Percentiles rank a stretch among this genome's conserved stretches.
These are phyloP conservation scores for Autographa pulchrina DNA, from an alignment of 2,888 invertebrate species.

Conservation along the genomic window DNA sequence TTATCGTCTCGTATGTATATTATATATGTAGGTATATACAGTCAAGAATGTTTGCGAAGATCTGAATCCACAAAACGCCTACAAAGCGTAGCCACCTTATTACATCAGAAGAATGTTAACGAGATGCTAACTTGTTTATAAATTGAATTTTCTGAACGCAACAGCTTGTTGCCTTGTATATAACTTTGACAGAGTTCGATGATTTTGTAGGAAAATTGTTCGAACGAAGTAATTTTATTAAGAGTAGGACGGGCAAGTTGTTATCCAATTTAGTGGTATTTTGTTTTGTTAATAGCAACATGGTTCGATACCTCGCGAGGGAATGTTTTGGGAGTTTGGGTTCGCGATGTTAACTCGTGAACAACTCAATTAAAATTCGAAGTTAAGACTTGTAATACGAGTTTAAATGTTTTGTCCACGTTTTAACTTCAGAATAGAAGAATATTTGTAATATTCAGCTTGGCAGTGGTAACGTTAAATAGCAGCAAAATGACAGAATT, in stretches of 20 bases:
- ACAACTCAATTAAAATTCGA: conserved; percentile 34
- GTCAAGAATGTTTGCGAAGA: conserved; percentile 63
- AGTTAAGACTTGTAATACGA: conserved; percentile 29
- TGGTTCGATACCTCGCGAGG: conserved; percentile 55
- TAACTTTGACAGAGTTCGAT: conserved; percentile 85
- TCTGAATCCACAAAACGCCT: conserved; percentile 75
- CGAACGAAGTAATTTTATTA: conserved; percentile 72
- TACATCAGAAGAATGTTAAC: conserved; percentile 87
- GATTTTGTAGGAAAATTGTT: conserved; percentile 80
- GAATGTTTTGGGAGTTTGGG: conserved; percentile 30
- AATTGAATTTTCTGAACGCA: conserved; percentile 85
- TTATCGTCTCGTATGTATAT: conserved; percentile 54
- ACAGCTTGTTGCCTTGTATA: conserved; percentile 82
- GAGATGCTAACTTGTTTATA: conserved; percentile 87
- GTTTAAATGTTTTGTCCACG: conserved; percentile 23
- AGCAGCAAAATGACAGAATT: background rate
- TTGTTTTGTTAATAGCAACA: conserved; percentile 54
- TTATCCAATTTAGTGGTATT: conserved; percentile 62
- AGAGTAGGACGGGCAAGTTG: conserved; percentile 63
- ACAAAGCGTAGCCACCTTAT: conserved; percentile 77
- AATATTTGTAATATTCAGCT: too few species aligned
- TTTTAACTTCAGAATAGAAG: conserved; percentile 11
- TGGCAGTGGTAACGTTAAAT: too few species aligned
- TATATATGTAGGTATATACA: background rate
- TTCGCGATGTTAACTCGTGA: conserved; percentile 32